phyloP scores from a whole-genome alignment of 2,797 vertebrate species.

The Poecilia picta region DNA sequence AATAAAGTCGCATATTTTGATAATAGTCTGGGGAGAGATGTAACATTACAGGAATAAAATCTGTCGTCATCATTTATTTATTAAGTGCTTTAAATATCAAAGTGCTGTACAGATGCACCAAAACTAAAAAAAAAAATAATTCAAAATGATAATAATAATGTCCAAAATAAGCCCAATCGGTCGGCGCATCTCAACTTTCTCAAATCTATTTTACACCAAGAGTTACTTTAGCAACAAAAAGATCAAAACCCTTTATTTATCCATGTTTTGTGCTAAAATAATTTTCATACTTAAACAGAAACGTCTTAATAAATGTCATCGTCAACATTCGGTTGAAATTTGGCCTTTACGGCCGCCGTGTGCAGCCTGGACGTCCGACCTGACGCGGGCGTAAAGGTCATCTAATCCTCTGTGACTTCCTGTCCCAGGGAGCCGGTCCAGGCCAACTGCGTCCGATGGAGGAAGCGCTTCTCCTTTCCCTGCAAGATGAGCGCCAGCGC shows the following conservation, averaged over 20 bases:
- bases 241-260: not conserved
- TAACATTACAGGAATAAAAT: too few relatives aligned
- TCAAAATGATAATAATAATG: not conserved
- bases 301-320: not conserved
- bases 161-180: not conserved
- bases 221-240: not conserved
- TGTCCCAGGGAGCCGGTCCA: slow-evolving; percentile 90
- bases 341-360: not conserved
- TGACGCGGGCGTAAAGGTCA: not conserved
- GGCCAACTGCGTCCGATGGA: slow-evolving; percentile 96
- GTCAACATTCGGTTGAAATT: not conserved
- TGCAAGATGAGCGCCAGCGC: slow-evolving; percentile 97
- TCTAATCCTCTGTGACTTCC: slow-evolving; percentile 25
- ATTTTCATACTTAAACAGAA: not conserved
- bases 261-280: not conserved
- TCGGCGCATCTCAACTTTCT: not conserved
- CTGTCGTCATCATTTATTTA: too few relatives aligned
- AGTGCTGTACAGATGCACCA: too few relatives aligned
- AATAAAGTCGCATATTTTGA: too few relatives aligned
- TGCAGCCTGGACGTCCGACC: slow-evolving; percentile 6
- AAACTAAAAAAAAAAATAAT: not conserved
- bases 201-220: not conserved
- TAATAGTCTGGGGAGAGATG: too few relatives aligned
- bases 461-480: slow-evolving; percentile 90
- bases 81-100: too few relatives aligned